A percentile compares a stretch with the other conserved stretches of the same genome.
These are phyloP conservation scores for Brachynemurus nebulosus DNA, from an alignment of 2,888 invertebrate species.

Conservation along the genomic window DNA sequence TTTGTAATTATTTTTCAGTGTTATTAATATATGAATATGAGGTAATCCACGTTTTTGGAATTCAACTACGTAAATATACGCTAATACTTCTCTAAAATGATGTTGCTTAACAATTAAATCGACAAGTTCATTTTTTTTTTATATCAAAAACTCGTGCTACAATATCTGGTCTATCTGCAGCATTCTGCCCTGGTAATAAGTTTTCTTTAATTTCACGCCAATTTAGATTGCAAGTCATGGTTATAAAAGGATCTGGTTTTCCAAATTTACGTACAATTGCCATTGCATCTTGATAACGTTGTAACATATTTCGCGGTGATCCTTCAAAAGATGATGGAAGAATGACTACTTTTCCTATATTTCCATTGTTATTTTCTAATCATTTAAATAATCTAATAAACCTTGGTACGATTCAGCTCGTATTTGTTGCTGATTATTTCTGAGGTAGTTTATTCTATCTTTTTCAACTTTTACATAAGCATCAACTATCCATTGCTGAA, in stretches of 20 bases:
- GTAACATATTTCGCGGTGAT: constrained; percentile 14
- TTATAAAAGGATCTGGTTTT: constrained; percentile 16
- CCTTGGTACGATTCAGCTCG: constrained; percentile 16
- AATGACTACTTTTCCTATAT: constrained; percentile 14
- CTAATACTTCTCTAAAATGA: too few species aligned
- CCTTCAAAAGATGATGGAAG: constrained; percentile 15
- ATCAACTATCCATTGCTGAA: constrained; percentile 14
- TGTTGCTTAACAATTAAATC: too few species aligned
- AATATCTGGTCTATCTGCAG: too few species aligned
- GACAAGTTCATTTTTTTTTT: too few species aligned
- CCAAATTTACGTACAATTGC: constrained; percentile 17
- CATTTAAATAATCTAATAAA: too few species aligned
- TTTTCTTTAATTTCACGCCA: constrained; percentile 21
- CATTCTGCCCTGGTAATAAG: too few species aligned
- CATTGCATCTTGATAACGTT: constrained; percentile 19
- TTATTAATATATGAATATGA: too few species aligned
- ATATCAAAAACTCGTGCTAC: too few species aligned
- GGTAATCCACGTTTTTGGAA: too few species aligned
- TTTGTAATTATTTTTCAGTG: too few species aligned
- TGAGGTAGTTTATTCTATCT: constrained; percentile 16
- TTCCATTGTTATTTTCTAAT: constrained; percentile 5
- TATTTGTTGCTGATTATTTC: constrained; percentile 15
- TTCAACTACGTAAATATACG: too few species aligned
- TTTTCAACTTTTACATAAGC: constrained; percentile 10
- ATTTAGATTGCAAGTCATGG: constrained; percentile 21